These are phyloP conservation scores for Myotis planiceps DNA, from an alignment of 2,797 vertebrate species.

Conservation along the genomic window DNA sequence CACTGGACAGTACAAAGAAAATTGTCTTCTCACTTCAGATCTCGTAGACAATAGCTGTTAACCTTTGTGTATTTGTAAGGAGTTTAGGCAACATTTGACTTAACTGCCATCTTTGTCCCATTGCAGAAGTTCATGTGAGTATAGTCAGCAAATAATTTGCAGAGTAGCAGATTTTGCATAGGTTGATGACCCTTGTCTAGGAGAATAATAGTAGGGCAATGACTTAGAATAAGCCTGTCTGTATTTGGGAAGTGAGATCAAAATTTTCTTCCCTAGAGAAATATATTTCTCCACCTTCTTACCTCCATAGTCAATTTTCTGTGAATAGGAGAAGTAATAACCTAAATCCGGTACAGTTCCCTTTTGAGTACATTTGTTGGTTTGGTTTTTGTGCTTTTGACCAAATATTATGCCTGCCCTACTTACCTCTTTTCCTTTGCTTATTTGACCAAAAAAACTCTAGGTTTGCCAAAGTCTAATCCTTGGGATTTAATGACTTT, in stretches of 20 bases:
- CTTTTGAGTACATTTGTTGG: conserved; percentile 40
- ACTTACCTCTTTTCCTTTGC: not conserved
- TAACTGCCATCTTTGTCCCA: not conserved
- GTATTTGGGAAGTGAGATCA: conserved; percentile 8
- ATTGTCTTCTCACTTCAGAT: not conserved
- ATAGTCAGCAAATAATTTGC: conserved; percentile 22
- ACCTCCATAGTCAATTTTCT: not conserved
- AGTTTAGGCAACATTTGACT: not conserved
- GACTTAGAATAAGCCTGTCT: conserved; percentile 34
- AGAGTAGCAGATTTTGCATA: not conserved
- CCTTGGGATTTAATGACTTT: not conserved
- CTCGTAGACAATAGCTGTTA: not conserved
- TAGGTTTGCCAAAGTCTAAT: not conserved
- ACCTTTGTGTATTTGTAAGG: not conserved
- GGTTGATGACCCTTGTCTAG: conserved; percentile 30
- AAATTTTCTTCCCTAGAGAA: conserved; percentile 9
- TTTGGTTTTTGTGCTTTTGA: conserved; percentile 20
- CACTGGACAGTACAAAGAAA: not conserved
- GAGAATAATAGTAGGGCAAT: not conserved
- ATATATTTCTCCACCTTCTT: not conserved
- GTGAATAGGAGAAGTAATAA: not conserved
- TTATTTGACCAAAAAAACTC: not conserved
- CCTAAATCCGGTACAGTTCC: not conserved
- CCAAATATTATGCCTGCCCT: not conserved
- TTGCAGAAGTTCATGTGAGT: not conserved